Percentiles rank a stretch among this genome's conserved stretches.
These are phyloP conservation scores for Dasypus novemcinctus DNA, from an alignment of 2,113 vertebrate genomes.

Conservation along the genomic window DNA sequence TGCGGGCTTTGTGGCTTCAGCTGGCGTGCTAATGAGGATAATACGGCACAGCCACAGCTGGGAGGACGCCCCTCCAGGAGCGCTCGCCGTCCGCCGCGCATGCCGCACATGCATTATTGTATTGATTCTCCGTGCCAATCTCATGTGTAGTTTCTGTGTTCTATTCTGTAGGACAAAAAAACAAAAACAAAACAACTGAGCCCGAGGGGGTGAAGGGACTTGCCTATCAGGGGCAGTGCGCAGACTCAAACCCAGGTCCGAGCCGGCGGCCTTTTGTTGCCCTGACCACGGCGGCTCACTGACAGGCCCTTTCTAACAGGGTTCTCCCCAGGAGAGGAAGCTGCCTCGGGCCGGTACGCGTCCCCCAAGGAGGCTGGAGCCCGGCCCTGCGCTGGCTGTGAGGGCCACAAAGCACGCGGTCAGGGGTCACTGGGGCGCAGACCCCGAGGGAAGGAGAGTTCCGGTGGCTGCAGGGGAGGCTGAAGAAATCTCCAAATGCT, in stretches of 20 bases:
- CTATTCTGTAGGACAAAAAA: background rate
- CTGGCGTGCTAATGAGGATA: background rate
- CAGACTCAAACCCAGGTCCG: background rate
- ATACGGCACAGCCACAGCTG: background rate
- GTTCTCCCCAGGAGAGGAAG: background rate
- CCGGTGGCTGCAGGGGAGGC: accelerated
- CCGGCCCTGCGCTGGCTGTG: background rate
- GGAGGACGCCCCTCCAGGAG: accelerated
- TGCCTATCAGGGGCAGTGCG: background rate
- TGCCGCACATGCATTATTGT: background rate
- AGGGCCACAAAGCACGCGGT: background rate
- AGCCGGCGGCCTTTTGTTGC: no score
- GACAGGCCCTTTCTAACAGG: no score
- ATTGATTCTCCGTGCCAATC: background rate
- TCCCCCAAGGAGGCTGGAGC: background rate
- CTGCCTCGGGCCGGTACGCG: background rate
- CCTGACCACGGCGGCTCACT: no score
- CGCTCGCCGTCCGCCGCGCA: background rate
- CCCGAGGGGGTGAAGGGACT: background rate
- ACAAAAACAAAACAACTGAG: background rate
- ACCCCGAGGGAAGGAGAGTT: background rate
- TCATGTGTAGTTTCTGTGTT: background rate
- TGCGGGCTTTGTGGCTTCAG: background rate
- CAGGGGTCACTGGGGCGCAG: background rate
- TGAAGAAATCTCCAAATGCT: background rate